Base-by-base conservation (phyloP, 2,888 invertebrate species). In the Charanyca ferruginea region DNA sequence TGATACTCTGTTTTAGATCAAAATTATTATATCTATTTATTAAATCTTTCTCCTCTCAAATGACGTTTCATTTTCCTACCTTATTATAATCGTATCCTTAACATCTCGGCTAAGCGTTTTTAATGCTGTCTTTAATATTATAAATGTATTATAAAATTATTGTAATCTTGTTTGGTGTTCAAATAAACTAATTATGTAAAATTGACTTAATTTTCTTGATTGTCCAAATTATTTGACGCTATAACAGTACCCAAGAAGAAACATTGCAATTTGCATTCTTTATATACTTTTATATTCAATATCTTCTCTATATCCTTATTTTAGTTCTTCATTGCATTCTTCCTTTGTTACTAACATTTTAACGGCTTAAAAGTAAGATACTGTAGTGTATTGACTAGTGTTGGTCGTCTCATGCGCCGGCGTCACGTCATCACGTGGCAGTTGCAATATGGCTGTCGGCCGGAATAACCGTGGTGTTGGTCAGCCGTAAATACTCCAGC, bases 11-110 rank as follows among this genome's bases (percentile, higher is more conserved):
- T 93, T 94, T 91, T 91, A 94, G 92, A 94, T 89, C 92, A 91
- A 92, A 93, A 89, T 89, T 89, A 92, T 93, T 91, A 91, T 92
- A 94, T 92, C 93, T 94, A 95, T 94, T 94, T 95, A 95, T 94
- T 95, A 95, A 95, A 95, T 92, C 92, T 93, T 94, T 94, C 94
- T 94, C 94, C 94, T 95, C 95, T 94, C 91, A 85, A 78, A 69
- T 69, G 82, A 75, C 63, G 89, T 92, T 93, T 91, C 84, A 92
- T 92, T 90, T 81, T 58, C 35, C 35, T 45, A 52, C 73, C 63
- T 77, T 47, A 41, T 51, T 25, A 38, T 64, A 64, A 47, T 65
- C 54, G 28, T 49, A 47, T 62, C 62, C 59, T 66, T 63, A 49
- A 53, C 41, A 18, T 48, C 23, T 74, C 62, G 8, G 35, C 52